Percentiles rank a stretch among this genome's conserved stretches.
phyloP scores from a whole-genome alignment of 64 coral and sea anemone genomes.

The Exaiptasia diaphana region DNA sequence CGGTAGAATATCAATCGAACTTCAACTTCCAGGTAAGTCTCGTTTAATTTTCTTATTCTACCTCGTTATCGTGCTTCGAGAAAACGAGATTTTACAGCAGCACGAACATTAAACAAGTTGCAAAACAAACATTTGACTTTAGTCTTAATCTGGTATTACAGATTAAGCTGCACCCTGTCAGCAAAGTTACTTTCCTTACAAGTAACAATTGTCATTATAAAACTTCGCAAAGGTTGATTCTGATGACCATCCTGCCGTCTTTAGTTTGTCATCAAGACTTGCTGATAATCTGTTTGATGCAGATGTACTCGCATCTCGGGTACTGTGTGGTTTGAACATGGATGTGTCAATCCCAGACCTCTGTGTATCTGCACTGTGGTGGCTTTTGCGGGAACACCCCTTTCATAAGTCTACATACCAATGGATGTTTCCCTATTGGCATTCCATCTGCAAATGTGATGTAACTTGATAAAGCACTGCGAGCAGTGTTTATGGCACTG shows the following conservation, averaged over 20 bases:
- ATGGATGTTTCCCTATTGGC: neutral
- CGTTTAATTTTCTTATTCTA: conserved; percentile 25
- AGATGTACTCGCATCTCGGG: conserved; percentile 8
- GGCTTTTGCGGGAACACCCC: conserved; percentile 20
- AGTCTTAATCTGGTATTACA: neutral
- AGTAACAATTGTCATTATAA: conserved; percentile 6
- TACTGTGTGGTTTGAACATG: conserved; percentile 25
- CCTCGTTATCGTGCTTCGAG: neutral
- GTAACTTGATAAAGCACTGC: conserved; percentile 6
- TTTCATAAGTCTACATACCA: conserved; percentile 13
- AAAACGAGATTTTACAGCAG: neutral
- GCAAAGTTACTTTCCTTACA: neutral
- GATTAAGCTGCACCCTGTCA: neutral
- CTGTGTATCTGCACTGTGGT: neutral
- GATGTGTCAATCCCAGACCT: conserved; percentile 25
- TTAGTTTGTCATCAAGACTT: conserved; percentile 1
- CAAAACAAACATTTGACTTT: neutral
- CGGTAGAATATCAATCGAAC: conserved; percentile 47
- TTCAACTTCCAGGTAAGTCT: conserved; percentile 36
- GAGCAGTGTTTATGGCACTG: too few relatives aligned
- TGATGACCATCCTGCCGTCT: conserved; percentile 17
- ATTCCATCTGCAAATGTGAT: neutral
- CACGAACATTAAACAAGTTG: conserved; percentile 11
- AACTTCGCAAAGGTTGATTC: neutral
- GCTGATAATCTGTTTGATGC: neutral